Percentiles rank a stretch among this genome's conserved stretches.
phyloP scores from a whole-genome alignment of 2,113 vertebrate genomes.

The Halichoerus grypus region DNA sequence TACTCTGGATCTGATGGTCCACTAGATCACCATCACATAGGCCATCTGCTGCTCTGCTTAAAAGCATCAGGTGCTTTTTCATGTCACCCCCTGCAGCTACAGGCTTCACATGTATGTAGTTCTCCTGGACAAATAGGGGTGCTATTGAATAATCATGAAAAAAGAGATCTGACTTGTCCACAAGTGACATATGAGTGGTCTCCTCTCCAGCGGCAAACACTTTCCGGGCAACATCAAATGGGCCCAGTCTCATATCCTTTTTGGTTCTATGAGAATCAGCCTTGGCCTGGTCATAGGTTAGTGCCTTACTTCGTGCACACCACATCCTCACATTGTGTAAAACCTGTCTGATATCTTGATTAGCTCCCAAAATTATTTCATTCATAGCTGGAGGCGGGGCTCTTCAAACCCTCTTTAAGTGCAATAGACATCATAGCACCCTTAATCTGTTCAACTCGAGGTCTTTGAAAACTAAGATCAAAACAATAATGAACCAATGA shows the following conservation, averaged over 20 bases:
- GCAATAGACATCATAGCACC: constrained; percentile 98
- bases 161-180: constrained; percentile 97
- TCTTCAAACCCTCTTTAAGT: constrained; percentile 97
- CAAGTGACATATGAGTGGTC: constrained; percentile 92
- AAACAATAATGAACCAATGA: constrained; percentile 97
- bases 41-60: constrained; percentile 97
- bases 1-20: constrained; percentile 94
- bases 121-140: constrained; percentile 98
- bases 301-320: constrained; percentile 93
- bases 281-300: constrained; percentile 96
- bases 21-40: constrained; percentile 97
- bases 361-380: constrained; percentile 97
- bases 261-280: constrained; percentile 92
- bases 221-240: constrained; percentile 97
- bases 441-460: constrained; percentile 98
- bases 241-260: constrained; percentile 96
- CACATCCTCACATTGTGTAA: constrained; percentile 99
- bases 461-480: constrained; percentile 97
- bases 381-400: constrained; percentile 97
- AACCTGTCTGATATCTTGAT: constrained; percentile 98
- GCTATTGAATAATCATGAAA: constrained; percentile 98
- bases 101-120: constrained; percentile 95
- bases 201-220: constrained; percentile 94
- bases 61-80: constrained; percentile 95
- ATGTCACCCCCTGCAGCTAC: constrained; percentile 91